phyloP scores from a whole-genome alignment of 2,888 invertebrate genomes.

The Cheiracanthium punctorium region DNA sequence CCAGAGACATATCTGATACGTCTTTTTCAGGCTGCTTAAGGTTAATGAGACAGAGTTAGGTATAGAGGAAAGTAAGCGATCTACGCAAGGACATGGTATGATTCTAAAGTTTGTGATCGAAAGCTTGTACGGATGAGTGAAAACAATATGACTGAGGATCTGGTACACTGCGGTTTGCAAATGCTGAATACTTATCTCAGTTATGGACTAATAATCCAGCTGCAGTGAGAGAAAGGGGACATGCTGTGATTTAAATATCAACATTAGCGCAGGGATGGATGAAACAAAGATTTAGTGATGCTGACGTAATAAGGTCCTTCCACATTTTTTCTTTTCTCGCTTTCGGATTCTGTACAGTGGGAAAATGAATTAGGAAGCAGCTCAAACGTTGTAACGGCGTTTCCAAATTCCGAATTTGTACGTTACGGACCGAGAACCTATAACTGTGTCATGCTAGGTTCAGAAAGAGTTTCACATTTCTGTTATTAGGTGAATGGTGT shows the following conservation, averaged over 20 bases:
- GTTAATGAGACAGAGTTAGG: constrained; percentile 53
- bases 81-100: constrained; percentile 57
- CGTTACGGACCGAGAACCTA: too few relatives aligned
- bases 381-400: not conserved
- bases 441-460: too few relatives aligned
- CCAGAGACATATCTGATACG: constrained; percentile 26
- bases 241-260: constrained; percentile 8
- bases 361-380: not conserved
- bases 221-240: constrained; percentile 8
- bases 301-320: constrained; percentile 4
- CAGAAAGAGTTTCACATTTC: too few relatives aligned
- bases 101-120: constrained; percentile 57
- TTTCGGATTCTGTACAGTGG: constrained; percentile 10
- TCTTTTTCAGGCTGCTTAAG: constrained; percentile 7
- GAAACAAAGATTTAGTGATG: constrained; percentile 4
- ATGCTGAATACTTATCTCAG: constrained; percentile 11
- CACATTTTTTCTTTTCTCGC: constrained; percentile 10
- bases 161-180: constrained; percentile 8
- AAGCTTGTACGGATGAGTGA: constrained; percentile 65
- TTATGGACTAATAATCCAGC: constrained; percentile 6
- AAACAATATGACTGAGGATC: constrained; percentile 50
- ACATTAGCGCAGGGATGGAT: not conserved
- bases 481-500: too few relatives aligned
- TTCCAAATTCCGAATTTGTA: not conserved
- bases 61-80: constrained; percentile 54